Evolutionary conservation across 1,140 invertebrate species (phyloP).

Genomic region (Drosophila saltans): DNA sequence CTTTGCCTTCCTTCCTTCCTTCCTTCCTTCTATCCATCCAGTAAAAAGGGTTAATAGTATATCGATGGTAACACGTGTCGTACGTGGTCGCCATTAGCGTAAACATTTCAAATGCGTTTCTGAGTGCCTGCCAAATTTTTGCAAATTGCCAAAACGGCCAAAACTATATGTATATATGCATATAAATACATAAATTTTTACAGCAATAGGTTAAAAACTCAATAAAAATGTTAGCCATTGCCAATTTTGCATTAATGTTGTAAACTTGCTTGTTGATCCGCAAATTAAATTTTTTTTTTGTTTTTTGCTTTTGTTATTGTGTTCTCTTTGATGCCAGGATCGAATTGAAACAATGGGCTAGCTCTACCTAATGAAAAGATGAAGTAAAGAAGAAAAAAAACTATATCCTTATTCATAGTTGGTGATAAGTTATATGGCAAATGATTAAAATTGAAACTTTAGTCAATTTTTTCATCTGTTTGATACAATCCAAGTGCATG

Average conservation of each 20-base stretch:
- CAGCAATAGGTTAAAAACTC: slow-evolving; percentile 2
- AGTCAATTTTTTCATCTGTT: no score
- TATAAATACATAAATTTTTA: slow-evolving; percentile 47
- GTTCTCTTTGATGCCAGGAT: neutral
- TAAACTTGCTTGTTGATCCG: slow-evolving; percentile 17
- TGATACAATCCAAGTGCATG: neutral
- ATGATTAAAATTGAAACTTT: no score
- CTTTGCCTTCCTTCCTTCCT: no score
- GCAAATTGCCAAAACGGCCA: slow-evolving; percentile 51
- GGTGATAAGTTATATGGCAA: no score
- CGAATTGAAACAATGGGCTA: neutral
- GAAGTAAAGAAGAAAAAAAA: no score
- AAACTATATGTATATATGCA: slow-evolving; percentile 31
- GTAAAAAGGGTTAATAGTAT: slow-evolving; percentile 29
- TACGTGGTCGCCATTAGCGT: slow-evolving; percentile 66
- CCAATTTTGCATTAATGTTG: slow-evolving; percentile 4
- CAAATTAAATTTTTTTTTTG: no score
- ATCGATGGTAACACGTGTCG: slow-evolving; percentile 60
- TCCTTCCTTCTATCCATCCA: no score
- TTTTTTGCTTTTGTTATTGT: neutral
- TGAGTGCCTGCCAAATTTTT: slow-evolving; percentile 67
- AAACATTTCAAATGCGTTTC: slow-evolving; percentile 68
- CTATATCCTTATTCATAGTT: no score
- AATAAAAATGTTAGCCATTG: slow-evolving; percentile 3
- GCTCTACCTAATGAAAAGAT: no score